Percentiles rank a stretch among this genome's conserved stretches.
phyloP scores from a whole-genome alignment of 2,113 vertebrate genomes.

The Capreolus pygargus region DNA sequence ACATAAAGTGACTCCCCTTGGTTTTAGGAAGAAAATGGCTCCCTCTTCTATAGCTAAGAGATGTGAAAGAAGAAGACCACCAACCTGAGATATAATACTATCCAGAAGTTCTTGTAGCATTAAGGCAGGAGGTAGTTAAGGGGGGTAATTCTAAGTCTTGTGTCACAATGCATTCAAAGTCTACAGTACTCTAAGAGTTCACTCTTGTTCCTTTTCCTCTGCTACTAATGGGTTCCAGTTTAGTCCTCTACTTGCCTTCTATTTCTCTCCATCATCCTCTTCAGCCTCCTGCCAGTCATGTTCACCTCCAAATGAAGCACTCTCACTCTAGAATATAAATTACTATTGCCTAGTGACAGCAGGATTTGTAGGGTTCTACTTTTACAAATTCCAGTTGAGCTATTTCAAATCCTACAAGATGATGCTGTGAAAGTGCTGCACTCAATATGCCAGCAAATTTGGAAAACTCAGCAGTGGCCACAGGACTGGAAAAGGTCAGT shows the following conservation, averaged over 20 bases:
- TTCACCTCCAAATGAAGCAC: not conserved
- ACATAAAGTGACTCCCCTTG: not conserved
- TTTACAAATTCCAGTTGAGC: not conserved
- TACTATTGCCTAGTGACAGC: not conserved
- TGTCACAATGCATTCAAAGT: not conserved
- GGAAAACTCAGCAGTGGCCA: too few relatives aligned
- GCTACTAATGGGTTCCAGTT: not conserved
- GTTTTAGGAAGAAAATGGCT: not conserved
- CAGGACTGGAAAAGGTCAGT: too few relatives aligned
- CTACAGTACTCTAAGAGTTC: not conserved
- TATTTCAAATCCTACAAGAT: too few relatives aligned
- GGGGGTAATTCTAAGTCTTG: not conserved
- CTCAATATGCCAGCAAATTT: too few relatives aligned
- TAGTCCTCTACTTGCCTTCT: not conserved
- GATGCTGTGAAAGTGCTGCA: too few relatives aligned
- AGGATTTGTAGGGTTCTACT: not conserved
- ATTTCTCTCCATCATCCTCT: not conserved
- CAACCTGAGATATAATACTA: not conserved
- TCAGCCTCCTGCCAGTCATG: not conserved
- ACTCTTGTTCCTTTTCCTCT: not conserved
- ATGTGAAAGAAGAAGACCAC: not conserved
- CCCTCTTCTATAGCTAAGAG: not conserved
- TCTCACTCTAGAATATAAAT: not conserved
- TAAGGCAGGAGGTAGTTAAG: not conserved
- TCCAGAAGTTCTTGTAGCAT: not conserved